phyloP scores from a whole-genome alignment of 2,113 vertebrate species.

The Neolamprologus hecqui region DNA sequence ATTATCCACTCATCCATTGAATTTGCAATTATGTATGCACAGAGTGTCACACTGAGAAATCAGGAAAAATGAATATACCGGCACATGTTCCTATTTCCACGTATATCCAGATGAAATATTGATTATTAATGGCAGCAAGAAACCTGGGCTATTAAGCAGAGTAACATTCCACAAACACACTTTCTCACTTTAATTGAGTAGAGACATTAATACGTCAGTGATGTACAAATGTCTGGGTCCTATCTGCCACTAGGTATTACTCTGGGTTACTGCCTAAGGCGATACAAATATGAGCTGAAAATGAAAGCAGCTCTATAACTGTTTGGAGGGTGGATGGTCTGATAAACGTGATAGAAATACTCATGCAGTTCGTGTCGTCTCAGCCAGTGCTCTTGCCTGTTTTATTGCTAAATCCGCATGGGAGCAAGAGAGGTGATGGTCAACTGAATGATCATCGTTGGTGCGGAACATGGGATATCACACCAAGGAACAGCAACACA shows the following conservation, averaged over 20 bases:
- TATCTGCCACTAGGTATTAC: conserved; percentile 54
- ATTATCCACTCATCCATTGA: conserved; percentile 57
- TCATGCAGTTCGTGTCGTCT: conserved; percentile 44
- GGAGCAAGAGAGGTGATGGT: conserved; percentile 46
- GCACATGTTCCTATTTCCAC: conserved; percentile 27
- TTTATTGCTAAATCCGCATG: conserved; percentile 32
- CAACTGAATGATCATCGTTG: conserved; percentile 34
- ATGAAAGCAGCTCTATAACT: conserved; percentile 57
- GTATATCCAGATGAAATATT: conserved; percentile 56
- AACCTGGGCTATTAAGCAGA: conserved; percentile 42
- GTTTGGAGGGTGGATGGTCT: conserved; percentile 47
- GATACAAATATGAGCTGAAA: conserved; percentile 58
- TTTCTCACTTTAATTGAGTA: conserved; percentile 46
- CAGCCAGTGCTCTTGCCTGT: conserved; percentile 2
- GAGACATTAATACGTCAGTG: conserved; percentile 51
- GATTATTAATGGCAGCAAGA: conserved; percentile 44
- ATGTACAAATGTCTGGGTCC: conserved; percentile 50
- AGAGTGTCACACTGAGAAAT: conserved; percentile 25
- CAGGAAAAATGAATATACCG: not conserved
- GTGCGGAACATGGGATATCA: conserved; percentile 37
- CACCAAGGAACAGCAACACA: conserved; percentile 8
- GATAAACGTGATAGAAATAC: conserved; percentile 59
- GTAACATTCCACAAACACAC: conserved; percentile 44
- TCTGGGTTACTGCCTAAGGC: conserved; percentile 52
- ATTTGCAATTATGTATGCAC: conserved; percentile 58